phyloP scores from a whole-genome alignment of 2,113 vertebrate species.

The Pampusana beccarii region DNA sequence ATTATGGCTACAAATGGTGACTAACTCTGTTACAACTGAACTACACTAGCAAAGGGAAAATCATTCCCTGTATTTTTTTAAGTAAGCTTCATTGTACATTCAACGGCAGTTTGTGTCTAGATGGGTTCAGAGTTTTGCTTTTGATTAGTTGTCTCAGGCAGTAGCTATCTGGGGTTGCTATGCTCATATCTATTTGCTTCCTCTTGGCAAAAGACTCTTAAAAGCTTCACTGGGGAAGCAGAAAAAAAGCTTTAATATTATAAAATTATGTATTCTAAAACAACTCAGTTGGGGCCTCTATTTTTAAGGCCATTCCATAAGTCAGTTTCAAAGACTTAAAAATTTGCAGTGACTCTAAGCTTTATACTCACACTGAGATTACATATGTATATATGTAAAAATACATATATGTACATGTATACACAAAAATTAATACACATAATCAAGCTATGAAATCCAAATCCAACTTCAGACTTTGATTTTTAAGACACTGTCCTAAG shows the following conservation, averaged over 20 bases:
- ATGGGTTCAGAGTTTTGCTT: conserved; percentile 10
- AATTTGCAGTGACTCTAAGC: neutral
- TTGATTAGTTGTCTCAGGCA: conserved; percentile 7
- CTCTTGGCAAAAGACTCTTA: neutral
- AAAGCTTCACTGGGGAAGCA: neutral
- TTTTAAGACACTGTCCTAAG: neutral
- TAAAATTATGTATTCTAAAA: neutral
- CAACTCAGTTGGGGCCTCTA: neutral
- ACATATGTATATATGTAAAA: neutral
- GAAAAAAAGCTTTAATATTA: conserved; percentile 9
- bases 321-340: neutral
- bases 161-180: neutral
- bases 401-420: neutral
- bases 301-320: neutral
- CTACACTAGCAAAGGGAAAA: neutral
- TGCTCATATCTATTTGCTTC: neutral
- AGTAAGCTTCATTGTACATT: neutral
- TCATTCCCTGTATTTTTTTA: neutral
- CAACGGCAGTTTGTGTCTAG: neutral
- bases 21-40: neutral
- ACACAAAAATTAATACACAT: neutral
- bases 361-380: neutral
- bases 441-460: neutral
- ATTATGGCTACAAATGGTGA: neutral
- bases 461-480: neutral